Percentiles rank a stretch among this genome's conserved stretches.
Evolutionary conservation across 2,888 invertebrate species (phyloP).

Genomic region (Drosophila pullipes): DNA sequence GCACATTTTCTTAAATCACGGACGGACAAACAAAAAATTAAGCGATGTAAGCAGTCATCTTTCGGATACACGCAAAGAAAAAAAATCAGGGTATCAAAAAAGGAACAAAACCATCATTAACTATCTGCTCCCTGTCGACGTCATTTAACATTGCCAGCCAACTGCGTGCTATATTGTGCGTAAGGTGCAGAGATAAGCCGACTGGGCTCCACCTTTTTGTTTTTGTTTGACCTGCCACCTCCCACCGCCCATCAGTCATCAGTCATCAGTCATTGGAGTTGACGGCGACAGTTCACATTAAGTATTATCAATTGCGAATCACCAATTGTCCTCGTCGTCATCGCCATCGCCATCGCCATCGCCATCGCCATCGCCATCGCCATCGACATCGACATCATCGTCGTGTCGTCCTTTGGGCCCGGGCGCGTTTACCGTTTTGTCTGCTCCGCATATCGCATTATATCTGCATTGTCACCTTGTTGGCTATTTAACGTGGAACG

Average conservation of each 20-base stretch:
- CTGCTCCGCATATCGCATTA: conserved; percentile 70
- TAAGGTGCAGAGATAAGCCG: conserved; percentile 74
- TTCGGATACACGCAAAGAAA: conserved; percentile 2
- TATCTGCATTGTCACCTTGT: conserved; percentile 83
- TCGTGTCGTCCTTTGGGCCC: conserved; percentile 12
- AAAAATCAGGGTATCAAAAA: not conserved
- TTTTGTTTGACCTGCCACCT: conserved; percentile 10
- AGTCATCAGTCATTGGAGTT: conserved; percentile 58
- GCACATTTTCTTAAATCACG: not conserved
- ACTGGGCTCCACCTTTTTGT: conserved; percentile 13
- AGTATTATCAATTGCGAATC: conserved; percentile 67
- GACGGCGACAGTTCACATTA: conserved; percentile 57
- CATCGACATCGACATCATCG: conserved; percentile 13
- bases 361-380: conserved; percentile 49
- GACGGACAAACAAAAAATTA: not conserved
- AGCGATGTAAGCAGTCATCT: conserved; percentile 18
- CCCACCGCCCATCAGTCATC: not conserved
- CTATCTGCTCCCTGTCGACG: conserved; percentile 27
- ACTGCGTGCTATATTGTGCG: conserved; percentile 68
- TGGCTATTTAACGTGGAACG: conserved; percentile 70
- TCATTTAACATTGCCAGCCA: conserved; percentile 52
- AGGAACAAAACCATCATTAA: conserved; percentile 42
- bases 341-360: no score
- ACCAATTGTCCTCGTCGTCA: conserved; percentile 54
- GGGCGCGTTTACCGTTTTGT: conserved; percentile 61